Base-by-base conservation (phyloP, 2,797 vertebrate genomes). In the Etheostoma nigrum region DNA sequence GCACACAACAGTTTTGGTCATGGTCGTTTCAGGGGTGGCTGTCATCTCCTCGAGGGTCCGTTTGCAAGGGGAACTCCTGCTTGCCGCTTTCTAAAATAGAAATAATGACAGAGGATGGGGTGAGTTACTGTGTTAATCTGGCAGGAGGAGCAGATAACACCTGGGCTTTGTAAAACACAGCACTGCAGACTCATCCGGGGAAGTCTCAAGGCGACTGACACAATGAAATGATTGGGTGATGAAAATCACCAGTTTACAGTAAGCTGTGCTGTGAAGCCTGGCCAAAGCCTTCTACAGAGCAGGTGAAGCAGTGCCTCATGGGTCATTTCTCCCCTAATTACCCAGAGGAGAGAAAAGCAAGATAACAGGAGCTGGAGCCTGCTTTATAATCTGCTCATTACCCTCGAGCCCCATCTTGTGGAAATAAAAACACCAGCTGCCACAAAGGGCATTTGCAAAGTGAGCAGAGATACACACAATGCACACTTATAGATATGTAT, bases 301-400 rank as follows among this genome's bases (percentile, higher is more conserved):
- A 77, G 76, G 57, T 76, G 83, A 80, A 82, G 85, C 79, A 74
- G 76, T 72, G 84, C 82, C 88, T 90, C 85, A 86, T 81, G 90
- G 93, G 89, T 92, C 86, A 93, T 89, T 93, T 90, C 86, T 84
- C 83, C 75, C 51, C 86, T 86, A 90, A 93, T 93, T 93, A 91
- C 82, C 86, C 83, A 86, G 66, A 81, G 83, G 88, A 86, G 78
- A 62, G 82, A 83, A 66, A 75, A 57, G 78, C 67, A 83, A 1
- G n/a, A 76, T 71, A 83, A 74, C 67, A 55, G 36, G 33, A 72
- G 64, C 55, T n/a, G 40, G 36, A 73, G 81, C 11, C 74, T 78
- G 67, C 58, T 68, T 55, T 69, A 19, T 18, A 30, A 74, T 59
- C 67, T 42, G 74, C 77, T 65, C 51, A 30, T 65, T 86, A 71